These are phyloP conservation scores for Eurytoma adleriae DNA, from an alignment of 2,888 invertebrate genomes.

Conservation along the genomic window DNA sequence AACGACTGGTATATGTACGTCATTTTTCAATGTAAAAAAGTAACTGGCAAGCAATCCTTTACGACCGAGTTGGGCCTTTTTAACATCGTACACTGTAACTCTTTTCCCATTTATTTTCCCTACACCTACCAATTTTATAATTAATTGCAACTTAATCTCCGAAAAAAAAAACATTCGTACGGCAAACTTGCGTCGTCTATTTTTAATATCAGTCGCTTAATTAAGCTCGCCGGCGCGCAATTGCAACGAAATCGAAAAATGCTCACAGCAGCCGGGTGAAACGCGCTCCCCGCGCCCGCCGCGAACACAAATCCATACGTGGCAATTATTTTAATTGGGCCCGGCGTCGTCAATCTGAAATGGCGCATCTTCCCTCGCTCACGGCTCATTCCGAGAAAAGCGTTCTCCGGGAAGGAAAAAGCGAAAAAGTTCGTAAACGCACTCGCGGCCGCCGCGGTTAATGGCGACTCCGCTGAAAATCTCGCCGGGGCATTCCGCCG, in stretches of 20 bases:
- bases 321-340: slow-evolving; percentile 17
- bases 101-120: too few species aligned
- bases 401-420: slow-evolving; percentile 4
- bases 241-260: background rate
- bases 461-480: background rate
- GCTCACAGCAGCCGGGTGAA: background rate
- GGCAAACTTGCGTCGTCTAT: background rate
- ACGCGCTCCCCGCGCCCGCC: background rate
- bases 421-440: background rate
- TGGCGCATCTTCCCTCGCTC: background rate
- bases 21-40: too few species aligned
- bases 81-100: too few species aligned
- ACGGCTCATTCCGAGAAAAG: slow-evolving; percentile 4
- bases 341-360: slow-evolving; percentile 2
- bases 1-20: too few species aligned
- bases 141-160: background rate
- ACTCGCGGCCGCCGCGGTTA: background rate
- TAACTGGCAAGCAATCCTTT: too few species aligned
- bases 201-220: background rate
- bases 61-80: too few species aligned
- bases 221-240: background rate
- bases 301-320: background rate
- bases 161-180: background rate
- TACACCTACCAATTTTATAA: too few species aligned
- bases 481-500: background rate